Base-by-base conservation (phyloP, 1,140 invertebrate genomes). In the Tetranychus urticae region DNA sequence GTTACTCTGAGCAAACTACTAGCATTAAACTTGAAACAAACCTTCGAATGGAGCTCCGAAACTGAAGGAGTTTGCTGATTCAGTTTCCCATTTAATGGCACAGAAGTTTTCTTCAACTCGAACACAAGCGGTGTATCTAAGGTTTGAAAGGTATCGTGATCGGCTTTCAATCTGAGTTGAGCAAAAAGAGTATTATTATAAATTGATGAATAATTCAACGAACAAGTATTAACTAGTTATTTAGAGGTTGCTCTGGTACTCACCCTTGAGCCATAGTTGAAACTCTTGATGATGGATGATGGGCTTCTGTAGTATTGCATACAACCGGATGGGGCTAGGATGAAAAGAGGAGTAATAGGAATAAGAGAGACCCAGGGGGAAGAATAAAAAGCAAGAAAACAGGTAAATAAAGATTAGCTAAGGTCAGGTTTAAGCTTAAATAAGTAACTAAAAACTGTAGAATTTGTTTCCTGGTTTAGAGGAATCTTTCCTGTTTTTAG, bases 111-210 rank as follows among this genome's bases (percentile, higher is more conserved):
- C 78, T 68, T 89, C 87, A 63, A 81, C 82, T 37, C 87, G 72
- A 31, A 89, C 78, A 69, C 87, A 90, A 57, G 86, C 81, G 60
- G 84, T 84, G 70, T 89, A 90, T 68, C 89, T 84, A 69, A 89
- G 85, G 71, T 88, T 88, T 34, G 84, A 85, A 1, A 90, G 74
- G 68, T 89, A 86, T n/a, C 84, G 72, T 0, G 86, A 86, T 61
- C 64, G 62, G 36, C 52, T 48, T 42, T 65, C 63, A 23, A 65
- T 60, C 35, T 63, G 54, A 56, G 1, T 45, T 35, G 12, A 23
- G 23, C 8, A 8, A n/a, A 5, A 37, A 31, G 52, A 34, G 23
- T 36, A 4, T 36, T 36, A 23, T 13, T 8, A n/a, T 35, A 35
- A 35, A 56, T 56, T 6, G 35, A 35, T 14, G 10, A 12, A 33